These are phyloP conservation scores for Adelphocoris suturalis DNA, from an alignment of 2,888 invertebrate species.

Conservation along the genomic window DNA sequence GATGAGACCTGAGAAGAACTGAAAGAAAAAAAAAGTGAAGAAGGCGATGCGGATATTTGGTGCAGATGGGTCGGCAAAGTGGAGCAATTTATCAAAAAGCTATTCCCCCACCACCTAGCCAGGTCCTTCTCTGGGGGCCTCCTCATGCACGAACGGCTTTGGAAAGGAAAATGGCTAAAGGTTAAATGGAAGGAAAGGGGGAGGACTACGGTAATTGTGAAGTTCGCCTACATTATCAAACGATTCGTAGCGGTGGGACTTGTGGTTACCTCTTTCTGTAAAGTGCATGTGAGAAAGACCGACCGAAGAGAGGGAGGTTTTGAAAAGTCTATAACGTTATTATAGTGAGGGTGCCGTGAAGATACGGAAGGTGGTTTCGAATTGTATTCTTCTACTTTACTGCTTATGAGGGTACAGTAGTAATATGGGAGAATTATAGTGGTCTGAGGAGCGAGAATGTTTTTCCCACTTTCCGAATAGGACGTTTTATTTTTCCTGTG, in stretches of 20 bases:
- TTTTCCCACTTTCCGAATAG: conserved; percentile 18
- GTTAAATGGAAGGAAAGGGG: background rate
- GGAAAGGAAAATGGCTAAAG: conserved; percentile 40
- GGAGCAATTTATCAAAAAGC: conserved; percentile 53
- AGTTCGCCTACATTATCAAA: conserved; percentile 42
- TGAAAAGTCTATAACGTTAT: background rate
- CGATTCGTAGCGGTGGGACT: conserved; percentile 14
- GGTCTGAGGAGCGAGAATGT: background rate
- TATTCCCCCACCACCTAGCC: background rate
- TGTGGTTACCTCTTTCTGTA: background rate
- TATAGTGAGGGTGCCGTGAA: background rate
- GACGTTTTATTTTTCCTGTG: conserved; percentile 8
- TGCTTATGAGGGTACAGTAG: background rate
- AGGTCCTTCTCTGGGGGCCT: background rate
- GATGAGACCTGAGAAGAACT: background rate
- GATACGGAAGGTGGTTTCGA: background rate
- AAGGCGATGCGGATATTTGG: conserved; percentile 51
- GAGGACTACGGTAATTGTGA: conserved; percentile 35
- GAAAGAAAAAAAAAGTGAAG: background rate
- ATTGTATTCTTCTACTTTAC: conserved; percentile 25
- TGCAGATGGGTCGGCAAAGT: conserved; percentile 52
- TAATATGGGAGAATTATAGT: conserved; percentile 13
- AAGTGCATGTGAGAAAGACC: conserved; percentile 13
- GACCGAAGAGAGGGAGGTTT: background rate
- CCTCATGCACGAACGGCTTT: conserved; percentile 34